Base-by-base conservation (phyloP, 1,140 invertebrate species). In the Temnothorax curvispinosus region DNA sequence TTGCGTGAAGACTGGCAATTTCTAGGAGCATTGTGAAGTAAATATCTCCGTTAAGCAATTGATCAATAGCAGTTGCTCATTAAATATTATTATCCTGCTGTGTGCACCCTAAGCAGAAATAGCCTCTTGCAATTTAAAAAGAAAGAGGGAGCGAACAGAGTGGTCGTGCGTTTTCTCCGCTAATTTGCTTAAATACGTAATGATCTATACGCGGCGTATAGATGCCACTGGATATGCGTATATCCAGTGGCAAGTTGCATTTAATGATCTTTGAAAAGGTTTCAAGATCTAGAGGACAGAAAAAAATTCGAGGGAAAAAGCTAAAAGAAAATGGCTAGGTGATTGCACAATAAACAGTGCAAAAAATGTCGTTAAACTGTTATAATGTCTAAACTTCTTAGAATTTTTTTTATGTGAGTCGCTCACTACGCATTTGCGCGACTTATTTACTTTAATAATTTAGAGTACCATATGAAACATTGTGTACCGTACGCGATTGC, bases 161-260 rank as follows among this genome's bases (percentile, higher is more conserved):
- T 62, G 21, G 52, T 62, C 38, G 60, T 18, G 15, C 21, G 3
- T 21, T 71, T 5, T 0, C 15, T 47, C 27, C 15, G n/a, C 3
- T n/a, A 80, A 78, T 81, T 81, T 52, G 4, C 64, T 32, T 47
- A 58, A 81, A 81, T 71, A 81, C 41, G 2, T 58, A 81, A 81
- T 71, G n/a, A 69, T 50, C 32, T 69, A 8, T 54, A 54, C 15
- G 8, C 8, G 32, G 18, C 1, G 4, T 21, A 21, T 21, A 21
- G 21, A 21, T 21, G 21, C 21, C 21, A 21, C 21, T 21, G 21
- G 21, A 67, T 13, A 9, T 41, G 2, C 5, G 27, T 27, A 1
- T 6, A 41, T 27, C 8, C 21, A 58, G 1, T 47, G 38, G 27
- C 8, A 32, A 62, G 3, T 27, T 0, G 47, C 38, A 69, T 56